Evolutionary conservation across 2,888 invertebrate species (phyloP), one percentile per base, ranked within the genome.

Genomic region (Empis stercorea): DNA sequence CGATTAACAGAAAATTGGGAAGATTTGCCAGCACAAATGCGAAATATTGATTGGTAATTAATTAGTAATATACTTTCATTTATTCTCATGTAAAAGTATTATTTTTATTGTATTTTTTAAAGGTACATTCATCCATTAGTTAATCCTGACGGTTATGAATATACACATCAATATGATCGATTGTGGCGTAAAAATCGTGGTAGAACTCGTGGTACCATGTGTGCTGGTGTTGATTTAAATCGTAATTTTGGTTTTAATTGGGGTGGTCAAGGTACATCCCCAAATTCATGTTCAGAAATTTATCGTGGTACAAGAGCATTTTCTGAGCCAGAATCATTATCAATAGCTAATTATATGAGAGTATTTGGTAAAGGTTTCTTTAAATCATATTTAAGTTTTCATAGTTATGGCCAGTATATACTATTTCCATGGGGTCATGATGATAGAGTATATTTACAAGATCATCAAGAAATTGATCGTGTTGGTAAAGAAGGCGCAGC

Each of bases 71-170:
- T 48, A 42, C 4, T 20, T 20, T 20, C 4, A 16, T 15, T 20
- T 39, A 13, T 39, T 20, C 1, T 13, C 2, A 10, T 20, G 9
- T 20, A 15, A 17, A 37, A 9, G 20, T 16, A 38, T n/a, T 36
- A n/a, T n/a, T n/a, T n/a, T n/a, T n/a, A n/a, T 46, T 16, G 3
- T 14, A 42, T 10, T 43, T 54, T 53, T 60, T 63, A 45, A 52
- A 76, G 75, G 76, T 84, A 82, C 60, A 72, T 87, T 46, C 71
- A 84, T 10, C 84, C 87, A 10, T 76, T 87, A 15, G 66, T 81
- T 48, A 87, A 88, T 66, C 88, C 88, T 10, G 87, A 93, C 62
- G 89, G 93, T 2, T 94, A 94, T 62, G 88, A 85, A 59, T 87
- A 86, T 65, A 81, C 87, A 0, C 88, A 88, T 65, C 80, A 77